Conservation (phyloP, 2,797 vertebrate species). For the Gambelia wislizenii region DNA sequence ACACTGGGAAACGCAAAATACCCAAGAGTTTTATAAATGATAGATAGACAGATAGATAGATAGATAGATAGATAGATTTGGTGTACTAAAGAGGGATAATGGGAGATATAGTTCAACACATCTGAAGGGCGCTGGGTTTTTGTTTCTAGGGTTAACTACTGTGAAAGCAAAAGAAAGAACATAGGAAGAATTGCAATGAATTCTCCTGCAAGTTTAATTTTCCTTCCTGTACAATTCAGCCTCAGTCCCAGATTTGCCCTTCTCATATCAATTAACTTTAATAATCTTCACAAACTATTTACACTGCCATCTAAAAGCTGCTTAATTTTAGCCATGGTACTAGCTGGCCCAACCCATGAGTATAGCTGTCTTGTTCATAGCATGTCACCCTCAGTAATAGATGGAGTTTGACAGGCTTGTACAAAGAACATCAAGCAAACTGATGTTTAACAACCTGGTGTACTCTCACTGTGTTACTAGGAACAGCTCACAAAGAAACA, state of each 20-base stretch:
- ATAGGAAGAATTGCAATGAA: not conserved
- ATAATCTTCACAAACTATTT: not conserved
- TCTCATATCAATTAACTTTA: not conserved
- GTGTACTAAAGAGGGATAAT: too few relatives aligned
- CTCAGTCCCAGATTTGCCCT: not conserved
- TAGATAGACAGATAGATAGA: too few relatives aligned
- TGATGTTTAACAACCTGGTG: slow-evolving; percentile 16
- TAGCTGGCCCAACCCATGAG: not conserved
- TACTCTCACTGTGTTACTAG: not conserved
- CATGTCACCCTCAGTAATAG: slow-evolving; percentile 1
- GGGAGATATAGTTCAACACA: too few relatives aligned
- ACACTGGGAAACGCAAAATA: too few relatives aligned
- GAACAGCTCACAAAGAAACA: not conserved
- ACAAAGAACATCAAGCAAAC: slow-evolving; percentile 16
- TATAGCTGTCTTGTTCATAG: slow-evolving; percentile 21
- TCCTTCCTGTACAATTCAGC: not conserved
- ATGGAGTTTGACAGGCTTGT: slow-evolving; percentile 11
- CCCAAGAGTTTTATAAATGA: too few relatives aligned
- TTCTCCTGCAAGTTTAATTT: not conserved
- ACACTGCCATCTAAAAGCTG: not conserved
- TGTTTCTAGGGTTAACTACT: not conserved
- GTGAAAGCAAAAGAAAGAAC: too few relatives aligned
- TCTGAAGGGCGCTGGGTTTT: too few relatives aligned
- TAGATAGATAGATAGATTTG: too few relatives aligned
- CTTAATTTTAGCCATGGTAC: not conserved